A percentile compares a stretch with the other conserved stretches of the same genome.
Evolutionary conservation across 2,797 vertebrate species (phyloP).

Genomic region (Dermochelys coriacea): DNA sequence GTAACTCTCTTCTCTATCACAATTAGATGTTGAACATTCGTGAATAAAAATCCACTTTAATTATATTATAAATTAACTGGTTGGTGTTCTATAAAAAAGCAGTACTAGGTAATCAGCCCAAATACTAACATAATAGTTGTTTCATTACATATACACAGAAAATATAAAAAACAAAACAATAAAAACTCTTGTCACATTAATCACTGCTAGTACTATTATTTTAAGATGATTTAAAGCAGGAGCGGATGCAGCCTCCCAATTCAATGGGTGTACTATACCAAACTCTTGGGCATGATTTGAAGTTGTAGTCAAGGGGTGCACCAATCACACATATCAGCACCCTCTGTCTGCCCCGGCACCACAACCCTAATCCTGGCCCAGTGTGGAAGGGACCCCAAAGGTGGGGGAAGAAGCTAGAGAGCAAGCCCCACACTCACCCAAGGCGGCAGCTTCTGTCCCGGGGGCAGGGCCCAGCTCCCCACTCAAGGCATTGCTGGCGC

Average conservation of each 20-base stretch:
- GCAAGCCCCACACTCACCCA: background rate
- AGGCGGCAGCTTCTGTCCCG: background rate
- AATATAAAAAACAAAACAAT: background rate
- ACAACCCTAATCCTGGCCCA: background rate
- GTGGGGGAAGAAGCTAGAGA: background rate
- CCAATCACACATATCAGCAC: background rate
- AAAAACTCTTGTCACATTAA: background rate
- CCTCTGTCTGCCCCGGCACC: background rate
- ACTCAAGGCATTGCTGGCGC: background rate
- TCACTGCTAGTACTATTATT: background rate
- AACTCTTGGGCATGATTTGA: background rate
- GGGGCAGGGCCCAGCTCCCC: no score
- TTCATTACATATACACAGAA: background rate
- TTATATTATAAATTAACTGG: background rate
- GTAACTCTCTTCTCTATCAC: background rate
- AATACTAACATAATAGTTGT: background rate
- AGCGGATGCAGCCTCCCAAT: background rate
- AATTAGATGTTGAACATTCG: background rate
- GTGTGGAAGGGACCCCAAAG: background rate
- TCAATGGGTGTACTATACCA: background rate
- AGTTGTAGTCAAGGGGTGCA: background rate
- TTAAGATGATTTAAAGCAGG: background rate
- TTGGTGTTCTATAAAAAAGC: background rate
- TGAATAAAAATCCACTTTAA: background rate
- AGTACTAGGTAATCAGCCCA: background rate